phyloP scores from a whole-genome alignment of 2,113 vertebrate genomes.

The Himantopus leucocephalus region DNA sequence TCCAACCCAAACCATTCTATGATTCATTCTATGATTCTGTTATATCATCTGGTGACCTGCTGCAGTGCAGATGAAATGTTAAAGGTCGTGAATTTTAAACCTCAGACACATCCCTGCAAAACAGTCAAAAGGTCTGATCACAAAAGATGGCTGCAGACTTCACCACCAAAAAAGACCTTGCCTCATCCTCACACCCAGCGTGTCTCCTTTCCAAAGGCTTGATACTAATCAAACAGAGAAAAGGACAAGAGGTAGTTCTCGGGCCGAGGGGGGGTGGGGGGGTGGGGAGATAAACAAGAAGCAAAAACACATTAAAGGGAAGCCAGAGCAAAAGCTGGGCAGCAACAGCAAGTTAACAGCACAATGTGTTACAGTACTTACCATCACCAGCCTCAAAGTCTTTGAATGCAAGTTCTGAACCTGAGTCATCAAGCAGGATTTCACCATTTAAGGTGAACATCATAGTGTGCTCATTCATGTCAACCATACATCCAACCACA shows the following conservation, averaged over 20 bases:
- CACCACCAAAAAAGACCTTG: background rate
- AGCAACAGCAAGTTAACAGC: background rate
- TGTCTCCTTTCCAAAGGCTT: background rate
- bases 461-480: conserved; percentile 93
- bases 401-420: conserved; percentile 94
- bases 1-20: background rate
- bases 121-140: background rate
- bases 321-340: background rate
- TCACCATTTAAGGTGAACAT: conserved; percentile 97
- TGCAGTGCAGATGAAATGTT: background rate
- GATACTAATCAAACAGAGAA: background rate
- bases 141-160: background rate
- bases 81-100: background rate
- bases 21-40: background rate
- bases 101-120: background rate
- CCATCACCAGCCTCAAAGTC: conserved; percentile 91
- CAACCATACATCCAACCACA: conserved; percentile 94
- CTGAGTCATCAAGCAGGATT: conserved; percentile 92
- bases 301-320: background rate
- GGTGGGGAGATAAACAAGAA: background rate
- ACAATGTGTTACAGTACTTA: conserved; percentile 56
- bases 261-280: accelerated
- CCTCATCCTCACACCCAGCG: background rate
- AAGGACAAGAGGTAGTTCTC: background rate
- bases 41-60: background rate